Evolutionary conservation across 2,113 vertebrate species (phyloP).

Genomic region (Nothocercus nigrocapillus): DNA sequence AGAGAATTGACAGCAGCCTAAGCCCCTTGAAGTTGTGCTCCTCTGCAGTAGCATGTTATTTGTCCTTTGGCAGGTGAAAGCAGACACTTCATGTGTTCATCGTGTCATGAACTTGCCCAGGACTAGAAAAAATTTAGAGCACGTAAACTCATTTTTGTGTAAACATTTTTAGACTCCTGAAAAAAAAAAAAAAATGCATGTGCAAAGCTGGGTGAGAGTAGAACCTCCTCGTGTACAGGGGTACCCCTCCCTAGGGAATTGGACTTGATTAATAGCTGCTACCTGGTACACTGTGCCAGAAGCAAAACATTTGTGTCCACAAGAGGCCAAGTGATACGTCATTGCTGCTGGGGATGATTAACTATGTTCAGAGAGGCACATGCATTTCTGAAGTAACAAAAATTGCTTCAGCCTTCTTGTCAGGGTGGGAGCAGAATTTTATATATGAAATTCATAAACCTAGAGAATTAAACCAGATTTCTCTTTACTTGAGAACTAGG

Average conservation of each 20-base stretch:
- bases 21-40: neutral
- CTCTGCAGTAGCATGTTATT: constrained; percentile 30
- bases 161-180: constrained; percentile 24
- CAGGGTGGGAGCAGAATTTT: constrained; percentile 37
- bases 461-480: constrained; percentile 3
- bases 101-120: neutral
- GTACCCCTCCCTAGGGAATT: constrained; percentile 8
- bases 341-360: constrained; percentile 56
- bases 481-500: neutral
- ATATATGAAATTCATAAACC: neutral
- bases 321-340: constrained; percentile 55
- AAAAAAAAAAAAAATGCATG: neutral
- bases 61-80: constrained; percentile 25
- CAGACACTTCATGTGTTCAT: neutral
- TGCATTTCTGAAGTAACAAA: neutral
- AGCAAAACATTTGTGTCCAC: constrained; percentile 55
- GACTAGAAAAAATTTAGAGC: constrained; percentile 18
- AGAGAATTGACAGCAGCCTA: neutral
- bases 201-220: neutral
- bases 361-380: neutral
- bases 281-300: neutral
- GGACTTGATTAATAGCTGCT: constrained; percentile 53
- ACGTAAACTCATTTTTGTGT: neutral
- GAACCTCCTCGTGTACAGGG: neutral
- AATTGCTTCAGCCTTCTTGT: constrained; percentile 48